These are phyloP conservation scores for Synergus umbraculus DNA, from an alignment of 2,888 invertebrate genomes.

Conservation along the genomic window DNA sequence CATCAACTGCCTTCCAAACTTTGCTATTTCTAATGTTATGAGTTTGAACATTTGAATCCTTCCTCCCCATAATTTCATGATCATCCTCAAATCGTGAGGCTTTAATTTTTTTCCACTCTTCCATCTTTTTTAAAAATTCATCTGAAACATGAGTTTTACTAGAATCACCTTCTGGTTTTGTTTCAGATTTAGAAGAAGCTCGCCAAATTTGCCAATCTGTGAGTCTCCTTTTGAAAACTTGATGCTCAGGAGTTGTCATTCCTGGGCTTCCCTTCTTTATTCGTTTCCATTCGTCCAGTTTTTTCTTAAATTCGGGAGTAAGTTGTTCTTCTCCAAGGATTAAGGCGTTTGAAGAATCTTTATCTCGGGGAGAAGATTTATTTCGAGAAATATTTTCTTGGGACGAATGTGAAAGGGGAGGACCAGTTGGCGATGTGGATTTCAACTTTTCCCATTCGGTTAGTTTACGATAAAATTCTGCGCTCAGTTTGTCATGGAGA, in stretches of 20 bases:
- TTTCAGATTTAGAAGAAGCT: constrained; percentile 39
- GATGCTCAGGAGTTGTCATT: constrained; percentile 58
- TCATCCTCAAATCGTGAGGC: constrained; percentile 80
- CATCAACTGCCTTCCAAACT: constrained; percentile 70
- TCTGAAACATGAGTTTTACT: constrained; percentile 85
- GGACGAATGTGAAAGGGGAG: constrained; percentile 48
- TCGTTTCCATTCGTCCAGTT: constrained; percentile 92
- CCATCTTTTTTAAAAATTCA: constrained; percentile 90
- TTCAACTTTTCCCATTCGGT: constrained; percentile 80
- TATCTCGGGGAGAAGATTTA: constrained; percentile 52
- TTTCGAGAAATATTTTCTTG: constrained; percentile 56
- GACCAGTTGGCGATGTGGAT: constrained; percentile 54
- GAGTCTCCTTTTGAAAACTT: constrained; percentile 76
- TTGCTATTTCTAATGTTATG: constrained; percentile 52
- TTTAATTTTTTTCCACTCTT: constrained; percentile 91
- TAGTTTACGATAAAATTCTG: constrained; percentile 87
- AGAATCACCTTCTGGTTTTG: constrained; percentile 25
- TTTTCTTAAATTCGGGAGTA: constrained; percentile 89
- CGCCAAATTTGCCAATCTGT: constrained; percentile 82
- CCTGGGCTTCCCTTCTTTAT: constrained; percentile 79
- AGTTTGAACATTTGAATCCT: constrained; percentile 64
- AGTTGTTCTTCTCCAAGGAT: constrained; percentile 83
- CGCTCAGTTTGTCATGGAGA: constrained; percentile 85
- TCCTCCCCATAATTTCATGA: constrained; percentile 76
- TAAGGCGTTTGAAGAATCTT: constrained; percentile 63